A percentile compares a stretch with the other conserved stretches of the same genome.
Conservation (phyloP, 2,113 vertebrate species). For the Zosterops pallidus region DNA sequence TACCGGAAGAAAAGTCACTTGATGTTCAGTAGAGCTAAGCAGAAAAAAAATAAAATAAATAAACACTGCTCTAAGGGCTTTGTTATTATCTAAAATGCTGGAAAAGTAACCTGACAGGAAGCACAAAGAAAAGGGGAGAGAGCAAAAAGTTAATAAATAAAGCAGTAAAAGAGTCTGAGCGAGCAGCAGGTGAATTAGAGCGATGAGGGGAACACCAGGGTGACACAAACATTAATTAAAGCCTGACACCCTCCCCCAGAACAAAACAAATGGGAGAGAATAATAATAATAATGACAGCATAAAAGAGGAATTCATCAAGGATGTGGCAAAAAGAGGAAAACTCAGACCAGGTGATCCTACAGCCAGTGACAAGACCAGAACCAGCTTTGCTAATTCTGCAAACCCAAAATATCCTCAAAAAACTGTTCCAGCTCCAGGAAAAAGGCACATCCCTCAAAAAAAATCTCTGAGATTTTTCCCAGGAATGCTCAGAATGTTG, state of each 20-base stretch:
- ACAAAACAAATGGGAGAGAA: neutral
- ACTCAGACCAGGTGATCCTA: neutral
- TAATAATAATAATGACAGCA: neutral
- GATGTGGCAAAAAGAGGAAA: neutral
- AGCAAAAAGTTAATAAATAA: neutral
- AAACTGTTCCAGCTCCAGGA: neutral
- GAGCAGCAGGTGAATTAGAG: constrained; percentile 13
- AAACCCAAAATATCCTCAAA: accelerated
- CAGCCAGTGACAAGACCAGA: accelerated
- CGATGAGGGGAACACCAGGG: constrained; percentile 14
- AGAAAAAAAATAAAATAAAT: neutral
- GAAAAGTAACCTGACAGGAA: neutral
- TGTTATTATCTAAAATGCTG: neutral
- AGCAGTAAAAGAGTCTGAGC: neutral
- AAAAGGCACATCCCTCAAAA: neutral
- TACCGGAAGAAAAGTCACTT: constrained; percentile 1
- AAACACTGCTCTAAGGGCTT: neutral
- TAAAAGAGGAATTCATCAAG: neutral
- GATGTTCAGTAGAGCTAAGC: constrained; percentile 26
- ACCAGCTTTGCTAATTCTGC: neutral
- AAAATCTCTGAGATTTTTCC: neutral
- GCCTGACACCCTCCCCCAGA: neutral
- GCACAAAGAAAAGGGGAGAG: neutral
- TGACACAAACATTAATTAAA: constrained; percentile 44
- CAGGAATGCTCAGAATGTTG: neutral